Evolutionary conservation across 2,888 invertebrate genomes (phyloP).

Genomic region (Scelioninae gen. 1): DNA sequence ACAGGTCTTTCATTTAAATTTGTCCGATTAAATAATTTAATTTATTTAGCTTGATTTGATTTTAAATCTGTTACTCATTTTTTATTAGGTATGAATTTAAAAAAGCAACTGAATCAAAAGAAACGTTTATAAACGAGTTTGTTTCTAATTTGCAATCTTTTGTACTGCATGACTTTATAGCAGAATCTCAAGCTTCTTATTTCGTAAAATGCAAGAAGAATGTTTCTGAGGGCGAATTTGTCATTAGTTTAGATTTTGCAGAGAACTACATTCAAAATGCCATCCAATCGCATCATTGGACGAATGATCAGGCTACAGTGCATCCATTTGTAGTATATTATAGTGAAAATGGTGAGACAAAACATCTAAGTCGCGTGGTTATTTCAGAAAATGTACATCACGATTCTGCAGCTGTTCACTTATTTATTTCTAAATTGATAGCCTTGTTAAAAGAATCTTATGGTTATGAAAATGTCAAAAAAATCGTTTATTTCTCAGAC

Average conservation of each 20-base stretch:
- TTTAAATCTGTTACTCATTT: too few species aligned
- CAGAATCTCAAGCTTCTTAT: conserved; percentile 21
- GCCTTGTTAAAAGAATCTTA: too few species aligned
- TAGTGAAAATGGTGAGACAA: not conserved
- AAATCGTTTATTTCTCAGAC: conserved; percentile 59
- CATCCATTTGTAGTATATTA: conserved; percentile 30
- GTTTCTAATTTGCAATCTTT: conserved; percentile 6
- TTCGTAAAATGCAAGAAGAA: conserved; percentile 10
- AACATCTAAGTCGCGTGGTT: conserved; percentile 6
- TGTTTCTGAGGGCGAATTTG: conserved; percentile 12
- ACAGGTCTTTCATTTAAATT: conserved; percentile 21
- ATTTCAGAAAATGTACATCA: conserved; percentile 17
- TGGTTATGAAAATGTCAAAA: conserved; percentile 26
- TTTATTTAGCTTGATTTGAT: too few species aligned
- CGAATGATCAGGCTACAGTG: conserved; percentile 21
- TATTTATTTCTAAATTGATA: too few species aligned
- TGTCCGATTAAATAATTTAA: not conserved
- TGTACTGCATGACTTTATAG: conserved; percentile 27
- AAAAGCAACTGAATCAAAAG: conserved; percentile 22
- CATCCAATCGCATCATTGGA: too few species aligned
- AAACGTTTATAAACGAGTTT: conserved; percentile 18
- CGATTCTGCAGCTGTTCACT: too few species aligned
- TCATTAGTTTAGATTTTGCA: conserved; percentile 24
- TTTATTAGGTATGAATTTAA: conserved; percentile 31
- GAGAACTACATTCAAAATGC: conserved; percentile 25